These are phyloP conservation scores for Agrochola lota DNA, from an alignment of 2,888 invertebrate species.

Conservation along the genomic window DNA sequence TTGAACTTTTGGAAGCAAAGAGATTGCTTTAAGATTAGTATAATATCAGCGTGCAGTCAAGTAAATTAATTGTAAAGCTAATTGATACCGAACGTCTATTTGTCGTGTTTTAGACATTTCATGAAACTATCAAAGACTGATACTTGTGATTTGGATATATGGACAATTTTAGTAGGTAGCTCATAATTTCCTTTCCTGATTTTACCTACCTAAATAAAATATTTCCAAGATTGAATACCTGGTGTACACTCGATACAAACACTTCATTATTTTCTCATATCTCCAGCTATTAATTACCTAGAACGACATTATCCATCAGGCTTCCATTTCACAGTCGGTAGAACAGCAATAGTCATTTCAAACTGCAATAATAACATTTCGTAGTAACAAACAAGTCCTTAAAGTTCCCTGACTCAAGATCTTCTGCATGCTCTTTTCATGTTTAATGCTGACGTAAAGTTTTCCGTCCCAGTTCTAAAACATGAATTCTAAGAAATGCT, in stretches of 20 bases:
- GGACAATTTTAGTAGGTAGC: too few species aligned
- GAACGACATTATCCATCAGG: slow-evolving; percentile 6
- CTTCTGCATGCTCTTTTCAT: slow-evolving; percentile 53
- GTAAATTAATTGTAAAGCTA: too few species aligned
- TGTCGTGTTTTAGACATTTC: too few species aligned
- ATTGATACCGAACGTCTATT: too few species aligned
- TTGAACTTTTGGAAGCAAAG: not conserved
- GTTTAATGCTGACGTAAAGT: slow-evolving; percentile 54
- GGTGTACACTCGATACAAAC: not conserved
- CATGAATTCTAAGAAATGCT: slow-evolving; percentile 26
- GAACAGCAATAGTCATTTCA: slow-evolving; percentile 45
- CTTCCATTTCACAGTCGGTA: slow-evolving; percentile 42
- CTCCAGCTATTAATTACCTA: not conserved
- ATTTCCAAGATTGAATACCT: too few species aligned
- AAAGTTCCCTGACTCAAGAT: slow-evolving; percentile 52
- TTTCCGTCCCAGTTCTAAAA: slow-evolving; percentile 29
- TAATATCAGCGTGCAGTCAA: not conserved
- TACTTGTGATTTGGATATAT: too few species aligned
- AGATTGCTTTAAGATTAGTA: too few species aligned
- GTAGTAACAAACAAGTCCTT: slow-evolving; percentile 56
- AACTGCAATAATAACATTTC: slow-evolving; percentile 62
- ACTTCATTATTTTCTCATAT: not conserved
- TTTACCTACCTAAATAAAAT: too few species aligned
- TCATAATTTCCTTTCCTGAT: too few species aligned
- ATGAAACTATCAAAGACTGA: too few species aligned